phyloP scores from a whole-genome alignment of 2,113 vertebrate genomes.

The Setophaga coronata region DNA sequence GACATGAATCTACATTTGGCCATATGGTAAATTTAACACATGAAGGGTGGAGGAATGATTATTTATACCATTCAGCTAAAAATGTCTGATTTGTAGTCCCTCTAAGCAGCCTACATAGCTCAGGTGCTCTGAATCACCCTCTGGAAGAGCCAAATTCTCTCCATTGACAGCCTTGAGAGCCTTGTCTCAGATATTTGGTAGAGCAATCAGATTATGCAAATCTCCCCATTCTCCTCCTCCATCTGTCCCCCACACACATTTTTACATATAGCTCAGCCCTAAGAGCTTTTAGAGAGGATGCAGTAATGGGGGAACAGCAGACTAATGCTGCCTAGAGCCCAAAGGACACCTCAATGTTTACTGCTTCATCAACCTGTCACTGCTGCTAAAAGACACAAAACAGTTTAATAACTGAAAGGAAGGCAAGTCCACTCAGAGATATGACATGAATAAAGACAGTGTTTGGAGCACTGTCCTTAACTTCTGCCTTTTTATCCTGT shows the following conservation, averaged over 20 bases:
- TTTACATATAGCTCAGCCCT: not conserved
- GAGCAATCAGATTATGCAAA: not conserved
- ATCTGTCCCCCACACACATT: not conserved
- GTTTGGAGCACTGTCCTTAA: not conserved
- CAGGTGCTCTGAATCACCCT: slow-evolving; percentile 3
- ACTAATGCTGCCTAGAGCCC: not conserved
- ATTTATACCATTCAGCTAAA: not conserved
- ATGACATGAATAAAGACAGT: not conserved
- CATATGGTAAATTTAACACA: not conserved
- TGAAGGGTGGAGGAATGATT: not conserved
- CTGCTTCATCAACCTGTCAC: not conserved
- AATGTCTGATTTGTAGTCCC: not conserved
- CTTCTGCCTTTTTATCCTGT: not conserved
- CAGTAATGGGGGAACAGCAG: not conserved
- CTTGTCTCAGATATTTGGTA: not conserved
- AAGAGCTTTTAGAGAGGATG: not conserved
- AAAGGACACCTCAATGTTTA: not conserved
- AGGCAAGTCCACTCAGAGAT: not conserved
- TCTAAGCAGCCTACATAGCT: not conserved
- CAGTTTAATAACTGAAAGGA: not conserved
- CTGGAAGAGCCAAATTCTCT: not conserved
- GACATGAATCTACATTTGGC: not conserved
- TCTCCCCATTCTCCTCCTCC: not conserved
- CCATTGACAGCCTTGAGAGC: not conserved
- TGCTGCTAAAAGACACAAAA: not conserved